Percentiles rank a stretch among this genome's conserved stretches.
Conservation (phyloP, 35 echinoderm and acorn worm genomes). For the Lytechinus pictus region DNA sequence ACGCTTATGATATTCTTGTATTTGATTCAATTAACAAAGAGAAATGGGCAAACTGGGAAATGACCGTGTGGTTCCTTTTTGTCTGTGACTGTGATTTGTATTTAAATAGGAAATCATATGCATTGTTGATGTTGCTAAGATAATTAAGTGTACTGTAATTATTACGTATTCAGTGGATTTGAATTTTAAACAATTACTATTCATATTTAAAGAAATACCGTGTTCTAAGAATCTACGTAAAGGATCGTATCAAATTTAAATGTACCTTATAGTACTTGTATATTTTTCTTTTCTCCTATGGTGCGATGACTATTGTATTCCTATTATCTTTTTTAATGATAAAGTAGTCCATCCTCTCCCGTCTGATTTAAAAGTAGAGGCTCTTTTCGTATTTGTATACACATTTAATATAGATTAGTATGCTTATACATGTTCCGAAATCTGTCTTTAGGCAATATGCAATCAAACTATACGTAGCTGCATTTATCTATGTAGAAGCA, state of each 20-base stretch:
- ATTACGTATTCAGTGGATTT: conserved; percentile 14
- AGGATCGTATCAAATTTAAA: conserved; percentile 31
- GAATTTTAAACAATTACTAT: conserved; percentile 9
- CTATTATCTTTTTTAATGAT: conserved; percentile 30
- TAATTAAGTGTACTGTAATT: conserved; percentile 28
- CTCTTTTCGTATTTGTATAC: conserved; percentile 22
- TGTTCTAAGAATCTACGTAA: neutral
- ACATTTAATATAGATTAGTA: neutral
- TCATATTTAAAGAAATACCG: neutral
- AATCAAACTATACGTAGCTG: conserved; percentile 11
- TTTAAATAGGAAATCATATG: conserved; percentile 8
- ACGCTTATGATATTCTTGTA: conserved; percentile 20
- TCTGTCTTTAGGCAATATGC: neutral
- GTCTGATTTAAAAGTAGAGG: conserved; percentile 24
- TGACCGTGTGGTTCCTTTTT: conserved; percentile 7
- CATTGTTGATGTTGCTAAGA: conserved; percentile 11
- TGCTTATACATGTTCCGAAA: neutral
- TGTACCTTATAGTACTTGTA: conserved; percentile 26
- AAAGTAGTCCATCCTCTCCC: neutral
- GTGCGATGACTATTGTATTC: conserved; percentile 40
- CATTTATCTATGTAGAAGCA: conserved; percentile 2
- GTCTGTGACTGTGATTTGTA: conserved; percentile 12
- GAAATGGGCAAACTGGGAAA: neutral
- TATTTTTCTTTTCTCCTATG: conserved; percentile 22
- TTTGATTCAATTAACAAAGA: neutral